Evolutionary conservation across 2,888 invertebrate species (phyloP).

Genomic region (Caenorhabditis uteleia): DNA sequence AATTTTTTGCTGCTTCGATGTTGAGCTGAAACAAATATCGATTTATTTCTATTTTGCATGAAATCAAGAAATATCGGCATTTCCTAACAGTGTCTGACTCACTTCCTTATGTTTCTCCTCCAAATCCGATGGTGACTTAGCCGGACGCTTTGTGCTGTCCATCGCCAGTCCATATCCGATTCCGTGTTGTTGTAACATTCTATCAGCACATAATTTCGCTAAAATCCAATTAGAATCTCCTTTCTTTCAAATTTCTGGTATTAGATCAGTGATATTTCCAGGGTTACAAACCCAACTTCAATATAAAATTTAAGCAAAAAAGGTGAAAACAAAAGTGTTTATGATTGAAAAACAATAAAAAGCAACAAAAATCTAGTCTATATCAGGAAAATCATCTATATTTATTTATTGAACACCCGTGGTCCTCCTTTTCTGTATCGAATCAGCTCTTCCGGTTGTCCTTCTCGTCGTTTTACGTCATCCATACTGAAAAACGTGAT

Average conservation of each 20-base stretch:
- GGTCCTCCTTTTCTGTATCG: conserved; percentile 50
- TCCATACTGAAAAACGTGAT: conserved; percentile 29
- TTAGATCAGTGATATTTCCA: too few species aligned
- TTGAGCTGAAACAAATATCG: too few species aligned
- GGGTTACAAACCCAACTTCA: too few species aligned
- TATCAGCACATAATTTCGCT: neutral
- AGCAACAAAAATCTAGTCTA: conserved; percentile 7
- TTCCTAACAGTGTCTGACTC: too few species aligned
- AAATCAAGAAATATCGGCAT: too few species aligned
- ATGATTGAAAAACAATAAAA: conserved; percentile 5
- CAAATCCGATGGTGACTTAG: too few species aligned
- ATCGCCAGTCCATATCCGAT: conserved; percentile 8
- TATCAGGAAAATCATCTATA: neutral
- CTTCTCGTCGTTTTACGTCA: conserved; percentile 19
- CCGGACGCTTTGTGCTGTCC: too few species aligned
- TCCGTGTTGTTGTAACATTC: conserved; percentile 4
- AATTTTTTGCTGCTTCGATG: too few species aligned
- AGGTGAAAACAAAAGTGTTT: neutral
- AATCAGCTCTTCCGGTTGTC: conserved; percentile 43
- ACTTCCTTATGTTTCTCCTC: conserved; percentile 24
- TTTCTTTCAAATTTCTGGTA: too few species aligned
- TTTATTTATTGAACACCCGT: conserved; percentile 45
- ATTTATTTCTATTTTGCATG: too few species aligned
- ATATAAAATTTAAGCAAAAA: neutral
- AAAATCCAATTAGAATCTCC: neutral